Evolutionary conservation across 2,797 vertebrate species (phyloP), one percentile per base, ranked within the genome.

Genomic region (Nannoperca australis): DNA sequence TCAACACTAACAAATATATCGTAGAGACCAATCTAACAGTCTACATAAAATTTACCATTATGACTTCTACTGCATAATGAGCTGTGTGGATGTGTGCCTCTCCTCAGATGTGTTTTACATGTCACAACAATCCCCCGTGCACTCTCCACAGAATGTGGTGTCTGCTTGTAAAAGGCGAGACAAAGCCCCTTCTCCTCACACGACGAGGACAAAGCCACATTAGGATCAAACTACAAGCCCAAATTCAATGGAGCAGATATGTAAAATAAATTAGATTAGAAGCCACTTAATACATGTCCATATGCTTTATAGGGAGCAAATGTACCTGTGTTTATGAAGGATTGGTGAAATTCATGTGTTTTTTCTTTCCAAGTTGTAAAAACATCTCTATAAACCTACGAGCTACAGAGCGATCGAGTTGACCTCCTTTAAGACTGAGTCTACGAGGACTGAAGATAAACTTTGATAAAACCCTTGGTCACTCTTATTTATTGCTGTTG

Each of bases 391-490:
- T 42, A 42, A 42, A 13, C 40, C 32, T 2, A 50, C 44, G 0
- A 15, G 40, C 13, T 22, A 2, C 53, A 56, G 18, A 47, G 10
- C 10, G 10, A 54, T n/a, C 5, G 47, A 55, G 49, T 32, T 44
- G 12, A 51, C 58, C 17, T 45, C 49, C 49, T 32, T 40, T 13
- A 9, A 45, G 50, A 34, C 42, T 49, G 47, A n/a, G n/a, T 32
- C 42, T 58, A 13, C 32, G 44, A 64, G 53, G 62, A 58, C 62
- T 32, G 55, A 32, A n/a, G 44, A 58, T 27, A 27, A 27, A 44
- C 44, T 66, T 51, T 34, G 17, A 60, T 53, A 34, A 60, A 60
- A 67, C 13, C 34, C 44, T 4, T 27, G 10, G 50, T 38, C 36
- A 38, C 36, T 38, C 17, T 50, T 13, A 59, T n/a, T 50, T 66